A percentile compares a stretch with the other conserved stretches of the same genome.
phyloP scores from a whole-genome alignment of 1,140 invertebrate genomes.

The Drosophila erecta region DNA sequence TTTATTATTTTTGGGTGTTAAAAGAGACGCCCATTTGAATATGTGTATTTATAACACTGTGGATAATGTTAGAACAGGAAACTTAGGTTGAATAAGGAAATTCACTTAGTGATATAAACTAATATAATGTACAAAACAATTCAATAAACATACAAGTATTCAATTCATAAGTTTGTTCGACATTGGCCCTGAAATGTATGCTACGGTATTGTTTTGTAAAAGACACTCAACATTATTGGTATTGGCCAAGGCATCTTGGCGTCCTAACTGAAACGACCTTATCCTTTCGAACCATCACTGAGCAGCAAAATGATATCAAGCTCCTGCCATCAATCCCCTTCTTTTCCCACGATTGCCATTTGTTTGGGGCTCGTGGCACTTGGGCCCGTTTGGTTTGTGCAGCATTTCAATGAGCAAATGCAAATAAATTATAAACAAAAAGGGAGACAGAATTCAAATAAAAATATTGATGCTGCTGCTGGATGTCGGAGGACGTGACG shows the following conservation, averaged over 20 bases:
- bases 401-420: slow-evolving; percentile 83
- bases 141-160: too few relatives aligned
- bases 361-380: slow-evolving; percentile 69
- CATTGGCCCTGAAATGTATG: not conserved
- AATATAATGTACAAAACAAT: not conserved
- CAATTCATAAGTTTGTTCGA: not conserved
- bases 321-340: not conserved
- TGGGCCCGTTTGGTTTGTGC: slow-evolving; percentile 62
- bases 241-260: not conserved
- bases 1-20: slow-evolving; percentile 44
- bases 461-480: slow-evolving; percentile 76
- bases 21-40: slow-evolving; percentile 36
- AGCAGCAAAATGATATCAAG: slow-evolving; percentile 15
- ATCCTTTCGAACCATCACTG: slow-evolving; percentile 5
- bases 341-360: slow-evolving; percentile 65
- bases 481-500: slow-evolving; percentile 55
- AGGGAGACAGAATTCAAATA: slow-evolving; percentile 46
- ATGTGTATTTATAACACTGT: slow-evolving; percentile 5
- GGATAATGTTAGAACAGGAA: not conserved
- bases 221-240: not conserved
- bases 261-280: not conserved
- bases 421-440: slow-evolving; percentile 81
- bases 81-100: not conserved
- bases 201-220: not conserved
- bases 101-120: not conserved